Base-by-base conservation (phyloP, 1,140 invertebrate genomes). In the Papilio xuthus region DNA sequence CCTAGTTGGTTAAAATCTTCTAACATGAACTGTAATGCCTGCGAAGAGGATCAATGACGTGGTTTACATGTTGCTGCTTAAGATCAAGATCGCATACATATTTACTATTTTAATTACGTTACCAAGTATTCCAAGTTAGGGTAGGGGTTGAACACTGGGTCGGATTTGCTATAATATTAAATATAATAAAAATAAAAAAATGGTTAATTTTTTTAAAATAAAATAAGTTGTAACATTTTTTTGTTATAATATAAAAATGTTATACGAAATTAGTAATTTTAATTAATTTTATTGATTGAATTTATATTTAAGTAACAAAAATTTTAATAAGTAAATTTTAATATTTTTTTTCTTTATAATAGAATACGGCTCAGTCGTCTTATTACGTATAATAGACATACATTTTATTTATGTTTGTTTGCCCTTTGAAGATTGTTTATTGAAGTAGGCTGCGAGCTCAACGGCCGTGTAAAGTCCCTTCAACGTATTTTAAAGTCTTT, bases 401-500 rank as follows among this genome's bases (percentile, higher is more conserved):
- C n/a, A 69, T 50, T 47, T 37, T 60, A 44, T 76, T 71, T 42
- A 75, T 82, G 81, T 81, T 77, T 82, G 83, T 86, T 83, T 83
- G 70, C 76, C 84, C 82, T 90, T 88, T 84, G 80, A 83, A 86
- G 84, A 85, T 90, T 89, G 87, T 89, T 89, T 90, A 89, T 88
- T 86, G 85, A 87, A 90, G 86, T 89, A 81, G 82, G 87, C 88
- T 86, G 86, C 80, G 84, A 86, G 87, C 81, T 91, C 88, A 92
- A 92, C 85, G 85, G 84, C 81, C 90, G 90, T 92, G 85, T 90
- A 90, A 92, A 90, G 89, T 89, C 87, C 88, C 89, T 92, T 90
- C 82, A 85, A 88, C 86, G 83, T 90, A 89, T 92, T 89, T 90
- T 92, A 90, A 90, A 92, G 89, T 88, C 89, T 91, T 92, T 91